Percentiles rank a stretch among this genome's conserved stretches.
Conservation (phyloP, 2,113 vertebrate genomes). For the Dromaius novaehollandiae region DNA sequence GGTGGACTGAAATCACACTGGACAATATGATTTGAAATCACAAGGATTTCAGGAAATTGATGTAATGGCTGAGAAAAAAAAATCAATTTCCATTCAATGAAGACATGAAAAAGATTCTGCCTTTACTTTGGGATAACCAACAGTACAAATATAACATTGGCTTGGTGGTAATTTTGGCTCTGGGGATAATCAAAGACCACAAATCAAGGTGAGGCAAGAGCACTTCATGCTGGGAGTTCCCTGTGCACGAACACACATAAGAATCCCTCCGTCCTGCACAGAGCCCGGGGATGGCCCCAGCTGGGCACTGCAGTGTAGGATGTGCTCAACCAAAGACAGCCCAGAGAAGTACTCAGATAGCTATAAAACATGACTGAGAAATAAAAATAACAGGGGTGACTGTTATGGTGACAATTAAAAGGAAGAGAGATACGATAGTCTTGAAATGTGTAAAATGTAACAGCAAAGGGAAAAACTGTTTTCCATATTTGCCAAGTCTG, state of each 20-base stretch:
- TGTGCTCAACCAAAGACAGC: background rate
- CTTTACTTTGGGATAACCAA: background rate
- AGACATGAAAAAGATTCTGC: background rate
- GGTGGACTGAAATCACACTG: background rate
- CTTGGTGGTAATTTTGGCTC: background rate
- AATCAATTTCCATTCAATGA: background rate
- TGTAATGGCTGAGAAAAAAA: background rate
- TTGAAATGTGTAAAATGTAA: background rate
- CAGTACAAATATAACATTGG: background rate
- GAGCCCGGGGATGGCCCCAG: background rate
- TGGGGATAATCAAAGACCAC: background rate
- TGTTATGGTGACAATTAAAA: background rate
- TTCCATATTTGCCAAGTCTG: background rate
- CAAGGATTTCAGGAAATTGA: background rate
- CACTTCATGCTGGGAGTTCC: background rate
- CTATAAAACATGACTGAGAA: background rate
- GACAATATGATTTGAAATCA: background rate
- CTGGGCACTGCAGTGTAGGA: background rate
- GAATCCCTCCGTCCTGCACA: background rate
- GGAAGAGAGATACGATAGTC: background rate
- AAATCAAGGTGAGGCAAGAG: background rate
- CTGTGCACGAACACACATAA: background rate
- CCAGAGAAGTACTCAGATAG: background rate
- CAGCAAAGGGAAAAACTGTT: background rate
- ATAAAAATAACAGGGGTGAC: background rate